Evolutionary conservation across 2,888 invertebrate genomes (phyloP), one percentile per base, ranked within the genome.

Genomic region (Lottia scabra): DNA sequence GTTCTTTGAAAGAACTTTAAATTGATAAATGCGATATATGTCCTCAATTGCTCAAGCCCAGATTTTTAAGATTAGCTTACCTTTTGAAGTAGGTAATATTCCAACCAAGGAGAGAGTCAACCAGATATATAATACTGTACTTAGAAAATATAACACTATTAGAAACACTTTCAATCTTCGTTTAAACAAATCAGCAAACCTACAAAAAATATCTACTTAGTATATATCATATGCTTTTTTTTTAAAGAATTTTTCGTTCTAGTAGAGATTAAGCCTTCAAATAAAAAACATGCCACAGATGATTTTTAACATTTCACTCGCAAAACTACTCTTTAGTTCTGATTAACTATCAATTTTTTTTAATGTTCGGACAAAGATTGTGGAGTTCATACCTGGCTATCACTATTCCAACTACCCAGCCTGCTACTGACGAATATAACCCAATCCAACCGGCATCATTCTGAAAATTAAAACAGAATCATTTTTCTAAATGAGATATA

Each of bases 401-500:
- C 38, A 80, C 46, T 15, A 86, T 67, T 12, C 80, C 73, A 13
- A 78, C 75, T 13, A 78, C 44, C 74, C 81, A 82, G 3, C 80
- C 80, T 1, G 78, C 84, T 6, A 84, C 56, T 12, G 79, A 76
- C 15, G 80, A 79, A 68, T 82, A 83, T 67, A 85, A 85, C 16
- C 84, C 86, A 46, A 86, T 68, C 84, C 83, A 86, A 2, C 84
- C 86, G 13, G 85, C 85, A 46, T 80, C 77, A 38, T 78, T 78
- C 84, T 86, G 80, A 80, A 73, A n/a, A n/a, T n/a, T n/a, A n/a
- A n/a, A 12, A 38, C 16, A 68, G 62, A 23, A 30, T 19, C 44
- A 19, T n/a, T 48, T 43, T 46, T 43, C 27, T 43, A 56, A 15
- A 19, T 19, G 13, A 27, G 15, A 23, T 30, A 30, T 5, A 30